These are phyloP conservation scores for Diadumene lineata DNA, from an alignment of 92 coral and sea anemone genomes.

Conservation along the genomic window DNA sequence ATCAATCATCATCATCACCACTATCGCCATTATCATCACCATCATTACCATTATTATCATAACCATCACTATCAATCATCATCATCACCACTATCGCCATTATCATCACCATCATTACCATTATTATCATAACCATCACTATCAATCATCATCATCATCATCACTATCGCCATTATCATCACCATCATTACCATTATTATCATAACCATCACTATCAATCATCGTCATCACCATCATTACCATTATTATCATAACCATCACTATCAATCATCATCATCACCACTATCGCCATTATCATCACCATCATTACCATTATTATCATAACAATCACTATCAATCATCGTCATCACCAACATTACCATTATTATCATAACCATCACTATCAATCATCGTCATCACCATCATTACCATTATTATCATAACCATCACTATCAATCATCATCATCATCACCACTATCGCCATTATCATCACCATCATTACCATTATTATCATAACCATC, in stretches of 20 bases:
- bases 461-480: background rate
- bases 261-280: no score
- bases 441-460: background rate
- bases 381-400: background rate
- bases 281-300: background rate
- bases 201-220: background rate
- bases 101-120: background rate
- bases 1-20: background rate
- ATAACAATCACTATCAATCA: no score
- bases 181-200: background rate
- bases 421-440: no score
- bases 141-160: background rate
- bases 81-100: background rate
- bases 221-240: background rate
- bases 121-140: no score
- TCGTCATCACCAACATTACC: background rate
- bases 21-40: background rate
- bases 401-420: background rate
- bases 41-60: background rate
- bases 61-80: no score
- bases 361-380: background rate
- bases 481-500: background rate
- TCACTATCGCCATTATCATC: background rate
- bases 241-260: background rate
- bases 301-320: background rate